These are phyloP conservation scores for Datnioides undecimradiatus DNA, from an alignment of 2,113 vertebrate genomes.

Conservation along the genomic window DNA sequence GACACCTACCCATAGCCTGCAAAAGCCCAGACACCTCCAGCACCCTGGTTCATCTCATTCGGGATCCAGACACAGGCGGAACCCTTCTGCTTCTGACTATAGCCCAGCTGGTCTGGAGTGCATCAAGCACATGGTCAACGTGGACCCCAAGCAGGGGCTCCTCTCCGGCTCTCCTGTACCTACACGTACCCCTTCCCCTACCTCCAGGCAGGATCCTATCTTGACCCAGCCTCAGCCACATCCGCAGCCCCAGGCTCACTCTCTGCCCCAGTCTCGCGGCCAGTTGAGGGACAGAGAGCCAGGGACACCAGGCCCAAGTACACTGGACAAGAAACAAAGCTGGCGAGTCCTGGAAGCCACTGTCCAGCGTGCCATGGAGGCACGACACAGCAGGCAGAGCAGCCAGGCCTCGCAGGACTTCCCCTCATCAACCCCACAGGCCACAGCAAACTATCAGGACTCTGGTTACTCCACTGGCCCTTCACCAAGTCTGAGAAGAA, in stretches of 20 bases:
- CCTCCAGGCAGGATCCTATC: conserved; percentile 69
- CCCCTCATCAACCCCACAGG: conserved; percentile 74
- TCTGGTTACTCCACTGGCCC: conserved; percentile 93
- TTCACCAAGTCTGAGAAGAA: conserved; percentile 91
- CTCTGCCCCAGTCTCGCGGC: conserved; percentile 76
- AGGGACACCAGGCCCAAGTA: conserved; percentile 63
- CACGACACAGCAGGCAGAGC: conserved; percentile 87
- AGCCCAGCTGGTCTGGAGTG: conserved; percentile 92
- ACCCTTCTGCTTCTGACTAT: conserved; percentile 87
- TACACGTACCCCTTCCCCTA: conserved; percentile 67
- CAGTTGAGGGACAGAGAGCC: conserved; percentile 78
- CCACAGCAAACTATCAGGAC: conserved; percentile 89
- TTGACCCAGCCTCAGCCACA: conserved; percentile 62
- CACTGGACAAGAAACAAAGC: conserved; percentile 88
- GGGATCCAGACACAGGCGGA: conserved; percentile 84
- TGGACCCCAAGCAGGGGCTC: conserved; percentile 84
- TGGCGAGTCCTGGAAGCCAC: conserved; percentile 89
- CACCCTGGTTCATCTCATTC: conserved; percentile 79
- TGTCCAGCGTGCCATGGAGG: conserved; percentile 88
- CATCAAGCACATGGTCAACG: conserved; percentile 92
- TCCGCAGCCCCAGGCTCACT: conserved; percentile 73
- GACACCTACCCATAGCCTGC: conserved; percentile 85
- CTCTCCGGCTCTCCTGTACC: conserved; percentile 71
- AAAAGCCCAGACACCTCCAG: conserved; percentile 85
- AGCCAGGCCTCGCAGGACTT: conserved; percentile 90